Conservation (phyloP, 2,888 invertebrate genomes). For the Dinocampus coccinellae region DNA sequence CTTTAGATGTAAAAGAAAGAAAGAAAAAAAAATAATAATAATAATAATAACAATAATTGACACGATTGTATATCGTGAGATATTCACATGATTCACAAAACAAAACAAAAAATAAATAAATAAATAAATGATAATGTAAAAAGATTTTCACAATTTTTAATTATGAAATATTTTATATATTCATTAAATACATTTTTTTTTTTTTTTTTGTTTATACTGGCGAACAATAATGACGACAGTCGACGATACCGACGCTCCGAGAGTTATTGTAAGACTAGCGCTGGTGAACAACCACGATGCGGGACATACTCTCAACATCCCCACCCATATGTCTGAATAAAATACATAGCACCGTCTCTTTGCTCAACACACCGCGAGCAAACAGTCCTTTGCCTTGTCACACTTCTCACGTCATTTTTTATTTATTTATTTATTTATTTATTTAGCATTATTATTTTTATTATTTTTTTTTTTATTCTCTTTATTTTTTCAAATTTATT, state of each 20-base stretch:
- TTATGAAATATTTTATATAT: background rate
- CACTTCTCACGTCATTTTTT: conserved; percentile 15
- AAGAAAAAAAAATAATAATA: too few relatives aligned
- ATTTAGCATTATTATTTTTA: background rate
- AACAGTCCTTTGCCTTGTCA: conserved; percentile 44
- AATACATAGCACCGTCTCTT: conserved; percentile 55
- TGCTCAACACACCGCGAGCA: conserved; percentile 30
- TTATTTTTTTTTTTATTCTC: background rate
- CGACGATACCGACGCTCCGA: conserved; percentile 62
- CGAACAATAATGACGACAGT: conserved; percentile 48
- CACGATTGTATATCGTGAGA: too few relatives aligned
- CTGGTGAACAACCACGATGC: conserved; percentile 57
- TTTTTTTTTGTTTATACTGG: background rate
- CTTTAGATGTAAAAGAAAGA: too few relatives aligned
- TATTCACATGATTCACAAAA: background rate
- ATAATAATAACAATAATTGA: too few relatives aligned
- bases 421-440: background rate
- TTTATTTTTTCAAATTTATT: too few relatives aligned
- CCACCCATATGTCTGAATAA: conserved; percentile 51
- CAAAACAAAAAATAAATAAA: background rate
- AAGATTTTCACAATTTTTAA: background rate
- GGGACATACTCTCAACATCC: conserved; percentile 48
- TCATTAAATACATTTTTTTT: background rate
- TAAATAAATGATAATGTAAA: background rate
- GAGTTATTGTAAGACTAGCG: conserved; percentile 66